A percentile compares a stretch with the other conserved stretches of the same genome.
phyloP scores from a whole-genome alignment of 37 sponge, comb jelly and placozoan genomes.

The Aphrocallistes beatrix region DNA sequence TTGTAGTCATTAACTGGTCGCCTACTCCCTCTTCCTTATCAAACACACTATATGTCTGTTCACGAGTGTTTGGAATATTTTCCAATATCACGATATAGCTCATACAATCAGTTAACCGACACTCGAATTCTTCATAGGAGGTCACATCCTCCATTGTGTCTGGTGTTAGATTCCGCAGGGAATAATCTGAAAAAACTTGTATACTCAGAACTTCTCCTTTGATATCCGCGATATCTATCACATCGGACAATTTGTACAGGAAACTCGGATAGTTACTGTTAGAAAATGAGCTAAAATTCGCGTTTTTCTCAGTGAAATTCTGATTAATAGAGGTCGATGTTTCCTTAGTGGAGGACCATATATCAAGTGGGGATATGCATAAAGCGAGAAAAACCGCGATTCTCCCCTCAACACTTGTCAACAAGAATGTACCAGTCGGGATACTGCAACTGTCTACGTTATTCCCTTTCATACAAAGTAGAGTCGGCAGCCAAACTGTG shows the following conservation, averaged over 20 bases:
- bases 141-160: not conserved
- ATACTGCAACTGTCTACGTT: not conserved
- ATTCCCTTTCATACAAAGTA: not conserved
- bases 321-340: not conserved
- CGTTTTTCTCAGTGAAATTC: not conserved
- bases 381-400: not conserved
- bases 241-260: not conserved
- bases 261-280: not conserved
- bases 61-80: not conserved
- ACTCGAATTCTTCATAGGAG: not conserved
- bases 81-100: not conserved
- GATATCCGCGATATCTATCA: not conserved
- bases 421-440: not conserved
- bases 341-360: not conserved
- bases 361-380: not conserved
- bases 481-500: constrained; percentile 14
- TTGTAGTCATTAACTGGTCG: not conserved
- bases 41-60: not conserved
- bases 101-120: not conserved
- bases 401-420: constrained; percentile 5
- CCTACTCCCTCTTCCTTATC: not conserved
- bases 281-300: not conserved
- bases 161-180: not conserved
- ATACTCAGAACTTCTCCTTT: not conserved
- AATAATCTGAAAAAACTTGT: not conserved